phyloP scores from a whole-genome alignment of 1,140 invertebrate species.

The Pogonomyrmex californicus region DNA sequence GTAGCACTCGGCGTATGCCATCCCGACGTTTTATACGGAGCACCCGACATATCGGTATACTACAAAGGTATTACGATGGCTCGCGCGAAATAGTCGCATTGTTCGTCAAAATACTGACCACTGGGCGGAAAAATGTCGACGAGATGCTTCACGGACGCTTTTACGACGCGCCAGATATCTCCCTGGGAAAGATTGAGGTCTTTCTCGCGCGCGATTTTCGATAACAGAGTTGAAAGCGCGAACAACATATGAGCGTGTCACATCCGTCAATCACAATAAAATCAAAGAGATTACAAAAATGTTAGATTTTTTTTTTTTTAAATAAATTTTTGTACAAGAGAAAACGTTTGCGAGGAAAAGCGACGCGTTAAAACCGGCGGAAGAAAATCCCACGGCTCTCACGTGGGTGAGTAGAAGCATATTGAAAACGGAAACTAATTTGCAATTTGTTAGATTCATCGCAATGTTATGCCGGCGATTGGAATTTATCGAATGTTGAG shows the following conservation, averaged over 20 bases:
- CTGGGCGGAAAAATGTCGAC: slow-evolving; percentile 7
- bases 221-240: neutral
- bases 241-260: too few relatives aligned
- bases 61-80: neutral
- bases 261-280: neutral
- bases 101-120: slow-evolving; percentile 34
- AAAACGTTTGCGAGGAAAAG: neutral
- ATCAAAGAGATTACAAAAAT: neutral
- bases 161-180: slow-evolving; percentile 11
- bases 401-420: neutral
- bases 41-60: neutral
- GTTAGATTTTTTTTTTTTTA: neutral
- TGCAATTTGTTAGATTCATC: slow-evolving; percentile 18
- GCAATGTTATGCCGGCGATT: slow-evolving; percentile 13
- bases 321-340: neutral
- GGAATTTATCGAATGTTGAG: slow-evolving; percentile 16
- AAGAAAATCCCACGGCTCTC: neutral
- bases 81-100: slow-evolving; percentile 28
- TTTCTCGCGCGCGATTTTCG: neutral
- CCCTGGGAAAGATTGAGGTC: neutral
- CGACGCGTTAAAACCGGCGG: neutral
- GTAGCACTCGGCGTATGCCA: slow-evolving; percentile 12
- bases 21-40: neutral
- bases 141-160: slow-evolving; percentile 2
- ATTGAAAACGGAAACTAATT: neutral